Percentiles rank a stretch among this genome's conserved stretches.
These are phyloP conservation scores for Oryzias sinensis DNA, from an alignment of 2,797 vertebrate genomes.

Conservation along the genomic window DNA sequence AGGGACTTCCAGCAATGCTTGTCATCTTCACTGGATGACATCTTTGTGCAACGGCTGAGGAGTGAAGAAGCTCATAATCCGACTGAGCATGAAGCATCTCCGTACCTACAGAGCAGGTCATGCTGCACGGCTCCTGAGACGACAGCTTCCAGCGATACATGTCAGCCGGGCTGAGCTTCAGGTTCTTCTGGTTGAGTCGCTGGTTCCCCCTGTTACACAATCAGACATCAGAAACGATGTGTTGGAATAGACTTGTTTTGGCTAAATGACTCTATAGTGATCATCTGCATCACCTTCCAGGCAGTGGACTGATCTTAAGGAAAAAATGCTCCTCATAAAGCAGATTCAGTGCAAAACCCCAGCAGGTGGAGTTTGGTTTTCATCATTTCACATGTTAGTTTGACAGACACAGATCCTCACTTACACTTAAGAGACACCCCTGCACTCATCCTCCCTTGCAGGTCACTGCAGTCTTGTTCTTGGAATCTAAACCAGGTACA, in stretches of 20 bases:
- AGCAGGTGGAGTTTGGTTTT: not conserved
- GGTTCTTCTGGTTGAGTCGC: slow-evolving; percentile 87
- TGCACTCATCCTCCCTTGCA: slow-evolving; percentile 50
- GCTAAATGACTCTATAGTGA: too few species aligned
- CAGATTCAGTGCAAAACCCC: not conserved
- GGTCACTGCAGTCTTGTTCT: slow-evolving; percentile 33
- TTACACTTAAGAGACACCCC: slow-evolving; percentile 31
- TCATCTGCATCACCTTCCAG: not conserved
- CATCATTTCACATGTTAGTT: slow-evolving; percentile 40
- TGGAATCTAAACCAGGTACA: slow-evolving; percentile 21
- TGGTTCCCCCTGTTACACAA: slow-evolving; percentile 83
- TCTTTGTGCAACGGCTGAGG: not conserved
- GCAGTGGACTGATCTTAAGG: not conserved
- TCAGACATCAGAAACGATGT: slow-evolving; percentile 3
- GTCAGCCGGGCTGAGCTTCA: slow-evolving; percentile 91
- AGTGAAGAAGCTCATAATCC: not conserved
- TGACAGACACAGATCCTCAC: slow-evolving; percentile 39
- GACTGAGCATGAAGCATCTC: not conserved
- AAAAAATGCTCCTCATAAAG: too few species aligned
- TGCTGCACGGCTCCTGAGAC: slow-evolving; percentile 96
- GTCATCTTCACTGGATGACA: too few species aligned
- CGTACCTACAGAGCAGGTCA: slow-evolving; percentile 92
- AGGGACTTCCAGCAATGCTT: too few species aligned
- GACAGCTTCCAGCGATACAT: slow-evolving; percentile 99
- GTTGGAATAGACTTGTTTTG: not conserved